Evolutionary conservation across 2,888 invertebrate species (phyloP).

Genomic region (Disparrhopalites patrizii): DNA sequence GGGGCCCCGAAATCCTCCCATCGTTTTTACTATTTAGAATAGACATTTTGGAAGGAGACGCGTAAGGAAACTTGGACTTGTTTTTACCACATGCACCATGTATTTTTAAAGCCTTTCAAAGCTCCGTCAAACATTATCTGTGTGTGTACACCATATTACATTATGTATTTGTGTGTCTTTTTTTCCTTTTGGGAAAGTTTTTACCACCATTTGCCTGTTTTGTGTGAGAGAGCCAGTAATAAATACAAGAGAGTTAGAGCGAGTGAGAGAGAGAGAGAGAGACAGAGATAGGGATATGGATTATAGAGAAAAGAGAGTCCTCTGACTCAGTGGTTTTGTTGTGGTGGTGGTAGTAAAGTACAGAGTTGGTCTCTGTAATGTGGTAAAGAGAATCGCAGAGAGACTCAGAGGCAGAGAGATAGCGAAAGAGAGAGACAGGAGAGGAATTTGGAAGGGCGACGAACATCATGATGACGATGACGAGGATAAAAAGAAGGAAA

Average conservation of each 20-base stretch:
- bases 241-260: not conserved
- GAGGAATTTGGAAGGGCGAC: not conserved
- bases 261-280: not conserved
- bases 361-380: not conserved
- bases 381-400: not conserved
- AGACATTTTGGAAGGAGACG: not conserved
- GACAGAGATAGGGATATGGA: not conserved
- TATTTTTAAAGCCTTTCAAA: no score
- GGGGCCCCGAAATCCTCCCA: no score
- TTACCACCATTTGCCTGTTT: no score
- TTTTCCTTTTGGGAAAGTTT: no score
- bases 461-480: not conserved
- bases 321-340: not conserved
- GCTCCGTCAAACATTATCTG: no score
- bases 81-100: no score
- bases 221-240: no score
- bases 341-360: not conserved
- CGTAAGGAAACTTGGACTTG: not conserved
- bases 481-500: not conserved
- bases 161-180: no score
- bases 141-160: no score
- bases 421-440: not conserved
- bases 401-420: not conserved
- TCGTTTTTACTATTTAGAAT: no score
- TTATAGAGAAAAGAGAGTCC: not conserved